These are phyloP conservation scores for Aurelia sp. DNA, from an alignment of 30 jellyfish, hydroid and myxozoan genomes.

Conservation along the genomic window DNA sequence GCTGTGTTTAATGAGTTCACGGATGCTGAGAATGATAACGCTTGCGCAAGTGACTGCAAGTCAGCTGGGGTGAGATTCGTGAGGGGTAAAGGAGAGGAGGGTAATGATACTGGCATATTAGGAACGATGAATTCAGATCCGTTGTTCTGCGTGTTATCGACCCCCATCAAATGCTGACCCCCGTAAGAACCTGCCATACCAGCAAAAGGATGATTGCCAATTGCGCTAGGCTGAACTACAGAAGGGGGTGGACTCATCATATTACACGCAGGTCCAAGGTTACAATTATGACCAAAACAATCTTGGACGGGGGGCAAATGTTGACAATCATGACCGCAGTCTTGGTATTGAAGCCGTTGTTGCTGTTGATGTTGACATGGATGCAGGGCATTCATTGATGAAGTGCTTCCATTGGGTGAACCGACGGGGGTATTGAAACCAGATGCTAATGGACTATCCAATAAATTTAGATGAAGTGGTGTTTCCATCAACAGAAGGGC, in stretches of 20 bases:
- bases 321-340: constrained; percentile 84
- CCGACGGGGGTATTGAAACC: constrained; percentile 98
- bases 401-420: constrained; percentile 66
- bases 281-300: constrained; percentile 83
- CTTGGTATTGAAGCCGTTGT: constrained; percentile 63
- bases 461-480: constrained; percentile 74
- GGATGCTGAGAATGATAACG: constrained; percentile 88
- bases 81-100: constrained; percentile 79
- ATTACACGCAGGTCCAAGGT: constrained; percentile 60
- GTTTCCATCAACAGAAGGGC: constrained; percentile 93
- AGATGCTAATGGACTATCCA: constrained; percentile 79
- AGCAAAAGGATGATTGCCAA: constrained; percentile 65
- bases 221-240: constrained; percentile 88
- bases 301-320: constrained; percentile 80
- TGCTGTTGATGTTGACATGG: constrained; percentile 78
- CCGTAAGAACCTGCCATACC: constrained; percentile 55
- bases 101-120: constrained; percentile 80
- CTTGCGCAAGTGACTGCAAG: constrained; percentile 96
- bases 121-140: constrained; percentile 83
- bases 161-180: constrained; percentile 62
- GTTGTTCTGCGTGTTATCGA: constrained; percentile 59
- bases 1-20: constrained; percentile 69
- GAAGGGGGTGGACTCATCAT: constrained; percentile 85
- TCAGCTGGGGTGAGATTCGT: constrained; percentile 98
- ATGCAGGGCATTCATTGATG: constrained; percentile 22